Conservation (phyloP, 1,140 invertebrate species). For the Ladona fulva region DNA sequence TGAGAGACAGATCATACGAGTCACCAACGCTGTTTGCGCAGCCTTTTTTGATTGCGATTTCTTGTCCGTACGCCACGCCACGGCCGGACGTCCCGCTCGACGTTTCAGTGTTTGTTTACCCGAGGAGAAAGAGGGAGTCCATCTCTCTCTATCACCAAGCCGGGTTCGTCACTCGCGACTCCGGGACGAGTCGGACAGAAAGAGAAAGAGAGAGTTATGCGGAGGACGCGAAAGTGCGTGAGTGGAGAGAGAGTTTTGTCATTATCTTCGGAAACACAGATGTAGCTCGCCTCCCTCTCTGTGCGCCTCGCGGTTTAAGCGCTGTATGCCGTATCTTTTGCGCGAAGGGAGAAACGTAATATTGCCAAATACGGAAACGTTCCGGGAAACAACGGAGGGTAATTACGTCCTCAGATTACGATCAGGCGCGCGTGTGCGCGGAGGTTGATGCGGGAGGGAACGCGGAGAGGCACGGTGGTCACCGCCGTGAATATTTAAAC, state of each 20-base stretch:
- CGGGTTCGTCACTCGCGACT: no score
- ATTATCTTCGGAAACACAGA: slow-evolving; percentile 9
- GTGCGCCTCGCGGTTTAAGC: no score
- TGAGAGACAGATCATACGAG: no score
- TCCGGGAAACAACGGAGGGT: background rate
- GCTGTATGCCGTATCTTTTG: background rate
- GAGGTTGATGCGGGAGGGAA: background rate
- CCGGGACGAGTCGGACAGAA: no score
- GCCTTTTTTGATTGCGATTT: no score
- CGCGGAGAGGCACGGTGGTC: no score
- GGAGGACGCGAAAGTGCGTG: background rate
- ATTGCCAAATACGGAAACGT: slow-evolving; percentile 9
- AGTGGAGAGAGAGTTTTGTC: background rate
- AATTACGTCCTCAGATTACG: background rate
- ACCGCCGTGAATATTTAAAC: background rate
- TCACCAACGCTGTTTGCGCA: no score
- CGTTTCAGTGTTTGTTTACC: no score
- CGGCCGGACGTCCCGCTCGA: no score
- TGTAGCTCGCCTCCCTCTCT: background rate
- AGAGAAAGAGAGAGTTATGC: background rate
- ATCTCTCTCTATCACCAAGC: no score
- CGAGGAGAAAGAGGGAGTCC: no score
- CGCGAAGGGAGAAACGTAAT: background rate
- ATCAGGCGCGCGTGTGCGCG: background rate
- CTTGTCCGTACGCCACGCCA: no score